Evolutionary conservation across 2,113 vertebrate genomes (phyloP).

Genomic region (Acanthisitta chloris): DNA sequence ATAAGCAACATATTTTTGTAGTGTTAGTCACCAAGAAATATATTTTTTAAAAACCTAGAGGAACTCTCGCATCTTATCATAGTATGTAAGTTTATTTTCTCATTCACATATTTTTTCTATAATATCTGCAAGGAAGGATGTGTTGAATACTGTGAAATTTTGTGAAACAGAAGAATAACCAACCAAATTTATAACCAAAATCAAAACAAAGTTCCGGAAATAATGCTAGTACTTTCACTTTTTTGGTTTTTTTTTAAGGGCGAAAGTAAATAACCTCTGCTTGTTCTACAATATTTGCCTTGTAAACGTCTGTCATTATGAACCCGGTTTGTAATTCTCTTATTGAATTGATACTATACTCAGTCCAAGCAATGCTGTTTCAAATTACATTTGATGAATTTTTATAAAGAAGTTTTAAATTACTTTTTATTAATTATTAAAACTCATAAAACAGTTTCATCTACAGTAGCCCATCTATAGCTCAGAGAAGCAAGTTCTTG

Average conservation of each 20-base stretch:
- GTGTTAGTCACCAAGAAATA: neutral
- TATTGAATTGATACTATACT: neutral
- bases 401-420: neutral
- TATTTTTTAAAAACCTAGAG: neutral
- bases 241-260: neutral
- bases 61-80: neutral
- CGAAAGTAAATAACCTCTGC: neutral
- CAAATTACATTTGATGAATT: neutral
- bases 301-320: neutral
- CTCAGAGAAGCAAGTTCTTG: neutral
- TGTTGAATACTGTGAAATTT: neutral
- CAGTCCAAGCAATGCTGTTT: neutral
- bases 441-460: neutral
- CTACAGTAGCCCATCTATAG: neutral
- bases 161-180: neutral
- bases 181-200: neutral
- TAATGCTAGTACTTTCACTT: neutral
- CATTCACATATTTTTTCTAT: neutral
- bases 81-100: neutral
- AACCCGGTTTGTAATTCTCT: neutral
- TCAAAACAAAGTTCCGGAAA: neutral
- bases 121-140: neutral
- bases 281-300: neutral
- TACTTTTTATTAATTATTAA: neutral
- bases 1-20: neutral